phyloP scores from a whole-genome alignment of 2,888 invertebrate species.

The Zhengitettix transpicula region DNA sequence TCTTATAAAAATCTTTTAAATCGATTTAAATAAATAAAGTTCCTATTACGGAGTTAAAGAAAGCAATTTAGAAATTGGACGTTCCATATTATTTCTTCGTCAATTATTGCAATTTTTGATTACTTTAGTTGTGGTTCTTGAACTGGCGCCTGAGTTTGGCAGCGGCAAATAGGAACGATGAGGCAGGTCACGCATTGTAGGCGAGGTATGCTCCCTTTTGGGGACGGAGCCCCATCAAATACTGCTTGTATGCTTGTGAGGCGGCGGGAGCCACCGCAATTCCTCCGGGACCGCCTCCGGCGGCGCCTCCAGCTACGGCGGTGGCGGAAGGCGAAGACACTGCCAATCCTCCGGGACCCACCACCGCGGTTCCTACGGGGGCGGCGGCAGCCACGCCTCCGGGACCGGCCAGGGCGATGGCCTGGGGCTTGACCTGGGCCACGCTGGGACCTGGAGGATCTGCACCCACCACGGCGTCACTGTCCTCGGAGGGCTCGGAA shows the following conservation, averaged over 20 bases:
- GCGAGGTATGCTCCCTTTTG: not conserved
- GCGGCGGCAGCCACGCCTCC: slow-evolving; percentile 32
- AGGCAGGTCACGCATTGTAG: not conserved
- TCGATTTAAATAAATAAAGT: no score
- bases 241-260: not conserved
- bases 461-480: slow-evolving; percentile 12
- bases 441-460: slow-evolving; percentile 8
- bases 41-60: no score
- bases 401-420: slow-evolving; percentile 31
- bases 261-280: not conserved
- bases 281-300: slow-evolving; percentile 12
- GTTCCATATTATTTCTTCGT: no score
- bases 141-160: no score
- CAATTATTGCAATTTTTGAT: no score
- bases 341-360: slow-evolving; percentile 30
- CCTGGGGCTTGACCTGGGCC: slow-evolving; percentile 32
- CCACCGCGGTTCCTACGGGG: slow-evolving; percentile 31
- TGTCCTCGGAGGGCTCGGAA: slow-evolving; percentile 15
- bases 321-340: slow-evolving; percentile 33
- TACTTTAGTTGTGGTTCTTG: no score
- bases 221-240: not conserved
- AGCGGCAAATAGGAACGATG: no score
- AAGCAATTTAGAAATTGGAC: no score
- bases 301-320: slow-evolving; percentile 29
- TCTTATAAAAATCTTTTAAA: no score